Evolutionary conservation across 2,888 invertebrate genomes (phyloP).

Genomic region (Idaea biselata): DNA sequence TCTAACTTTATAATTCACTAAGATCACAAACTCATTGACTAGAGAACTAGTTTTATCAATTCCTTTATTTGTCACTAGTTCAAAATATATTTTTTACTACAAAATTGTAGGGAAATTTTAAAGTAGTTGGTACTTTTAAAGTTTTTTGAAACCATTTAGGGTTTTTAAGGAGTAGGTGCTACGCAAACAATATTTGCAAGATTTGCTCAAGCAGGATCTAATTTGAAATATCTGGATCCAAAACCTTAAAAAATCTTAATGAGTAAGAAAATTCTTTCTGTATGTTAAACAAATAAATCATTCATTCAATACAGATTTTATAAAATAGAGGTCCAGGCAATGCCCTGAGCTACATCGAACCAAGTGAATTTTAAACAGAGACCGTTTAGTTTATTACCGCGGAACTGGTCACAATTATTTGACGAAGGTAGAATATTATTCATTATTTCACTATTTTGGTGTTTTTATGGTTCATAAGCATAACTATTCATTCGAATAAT

Average conservation of each 20-base stretch:
- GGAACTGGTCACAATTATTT: background rate
- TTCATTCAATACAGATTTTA: no score
- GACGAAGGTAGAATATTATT: no score
- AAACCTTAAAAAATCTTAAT: background rate
- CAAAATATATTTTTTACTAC: slow-evolving; percentile 12
- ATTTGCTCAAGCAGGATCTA: background rate
- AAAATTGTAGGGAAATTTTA: background rate
- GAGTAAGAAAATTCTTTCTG: background rate
- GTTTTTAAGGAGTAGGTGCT: background rate
- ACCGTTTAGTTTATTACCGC: background rate
- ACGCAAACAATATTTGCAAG: background rate
- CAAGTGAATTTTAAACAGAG: background rate
- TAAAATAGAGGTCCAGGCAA: no score
- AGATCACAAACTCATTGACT: slow-evolving; percentile 73
- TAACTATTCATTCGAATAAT: background rate
- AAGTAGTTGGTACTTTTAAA: background rate
- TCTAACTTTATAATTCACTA: slow-evolving; percentile 37
- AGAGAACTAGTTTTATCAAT: slow-evolving; percentile 62
- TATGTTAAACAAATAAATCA: no score
- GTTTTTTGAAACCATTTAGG: background rate
- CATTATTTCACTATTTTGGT: no score
- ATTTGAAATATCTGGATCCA: background rate
- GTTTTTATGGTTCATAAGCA: no score
- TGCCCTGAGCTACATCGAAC: background rate
- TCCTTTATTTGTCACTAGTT: slow-evolving; percentile 59